phyloP scores from a whole-genome alignment of 2,888 invertebrate species.

The Meliscaeva auricollis region DNA sequence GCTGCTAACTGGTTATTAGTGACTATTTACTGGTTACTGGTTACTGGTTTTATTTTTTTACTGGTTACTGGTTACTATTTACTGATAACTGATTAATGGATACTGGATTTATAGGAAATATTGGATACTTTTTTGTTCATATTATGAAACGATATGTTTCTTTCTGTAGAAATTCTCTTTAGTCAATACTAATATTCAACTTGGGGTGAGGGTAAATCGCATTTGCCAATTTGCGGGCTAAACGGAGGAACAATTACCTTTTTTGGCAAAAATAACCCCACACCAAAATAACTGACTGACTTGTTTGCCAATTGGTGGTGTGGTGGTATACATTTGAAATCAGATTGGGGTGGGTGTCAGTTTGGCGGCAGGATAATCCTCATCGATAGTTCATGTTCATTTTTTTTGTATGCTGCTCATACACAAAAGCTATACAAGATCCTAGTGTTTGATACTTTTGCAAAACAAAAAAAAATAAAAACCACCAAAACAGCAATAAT shows the following conservation, averaged over 20 bases:
- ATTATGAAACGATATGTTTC: too few species aligned
- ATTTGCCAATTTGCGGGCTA: constrained; percentile 75
- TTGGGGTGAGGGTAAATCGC: constrained; percentile 50
- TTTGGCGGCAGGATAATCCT: constrained; percentile 68
- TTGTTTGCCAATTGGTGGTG: constrained; percentile 62
- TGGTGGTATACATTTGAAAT: constrained; percentile 15
- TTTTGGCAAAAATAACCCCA: constrained; percentile 26
- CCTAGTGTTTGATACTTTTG: constrained; percentile 61
- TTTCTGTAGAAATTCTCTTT: constrained; percentile 9
- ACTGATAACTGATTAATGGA: too few species aligned
- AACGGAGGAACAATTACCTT: constrained; percentile 73
- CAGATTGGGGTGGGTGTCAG: constrained; percentile 59
- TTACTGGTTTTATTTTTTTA: too few species aligned
- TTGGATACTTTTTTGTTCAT: too few species aligned
- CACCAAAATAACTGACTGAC: not conserved
- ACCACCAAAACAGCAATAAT: constrained; percentile 76
- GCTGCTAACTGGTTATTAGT: too few species aligned
- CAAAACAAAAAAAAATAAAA: constrained; percentile 32
- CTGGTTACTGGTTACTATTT: too few species aligned
- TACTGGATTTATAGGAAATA: too few species aligned
- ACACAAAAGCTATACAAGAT: constrained; percentile 48
- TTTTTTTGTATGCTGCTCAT: constrained; percentile 55
- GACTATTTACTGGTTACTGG: too few species aligned
- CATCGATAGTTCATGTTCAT: constrained; percentile 72
- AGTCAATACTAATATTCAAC: not conserved